phyloP scores from a whole-genome alignment of 2,113 vertebrate genomes.

The Hemichromis elongatus region DNA sequence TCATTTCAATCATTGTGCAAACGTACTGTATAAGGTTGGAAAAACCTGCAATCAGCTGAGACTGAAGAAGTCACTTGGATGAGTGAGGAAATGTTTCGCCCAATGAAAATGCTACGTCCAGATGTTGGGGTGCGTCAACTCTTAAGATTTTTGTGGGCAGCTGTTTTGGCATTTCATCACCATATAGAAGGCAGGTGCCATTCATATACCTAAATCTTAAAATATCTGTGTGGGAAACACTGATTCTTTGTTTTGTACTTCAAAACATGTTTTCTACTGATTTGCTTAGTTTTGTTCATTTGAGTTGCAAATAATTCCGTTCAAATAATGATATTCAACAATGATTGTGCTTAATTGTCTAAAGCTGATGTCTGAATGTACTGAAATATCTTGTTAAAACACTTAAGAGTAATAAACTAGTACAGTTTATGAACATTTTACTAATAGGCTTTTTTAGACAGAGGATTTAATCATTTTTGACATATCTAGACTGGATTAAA shows the following conservation, averaged over 20 bases:
- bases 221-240: not conserved
- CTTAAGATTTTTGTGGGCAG: not conserved
- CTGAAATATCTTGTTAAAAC: not conserved
- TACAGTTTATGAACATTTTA: not conserved
- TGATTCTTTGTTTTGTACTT: not conserved
- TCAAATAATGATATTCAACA: not conserved
- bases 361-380: not conserved
- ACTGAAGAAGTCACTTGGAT: not conserved
- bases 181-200: not conserved
- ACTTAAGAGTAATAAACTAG: not conserved
- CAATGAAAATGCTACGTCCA: not conserved
- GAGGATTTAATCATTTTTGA: not conserved
- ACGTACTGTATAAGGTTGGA: not conserved
- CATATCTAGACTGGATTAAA: not conserved
- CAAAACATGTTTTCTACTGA: not conserved
- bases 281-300: not conserved
- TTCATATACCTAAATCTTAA: not conserved
- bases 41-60: not conserved
- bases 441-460: not conserved
- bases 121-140: not conserved
- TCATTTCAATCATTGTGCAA: not conserved
- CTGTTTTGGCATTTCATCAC: not conserved
- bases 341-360: not conserved
- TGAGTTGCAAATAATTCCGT: not conserved
- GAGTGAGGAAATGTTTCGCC: not conserved